Evolutionary conservation across 2,888 invertebrate species (phyloP), one percentile per base, ranked within the genome.

Genomic region (Brenthis ino): DNA sequence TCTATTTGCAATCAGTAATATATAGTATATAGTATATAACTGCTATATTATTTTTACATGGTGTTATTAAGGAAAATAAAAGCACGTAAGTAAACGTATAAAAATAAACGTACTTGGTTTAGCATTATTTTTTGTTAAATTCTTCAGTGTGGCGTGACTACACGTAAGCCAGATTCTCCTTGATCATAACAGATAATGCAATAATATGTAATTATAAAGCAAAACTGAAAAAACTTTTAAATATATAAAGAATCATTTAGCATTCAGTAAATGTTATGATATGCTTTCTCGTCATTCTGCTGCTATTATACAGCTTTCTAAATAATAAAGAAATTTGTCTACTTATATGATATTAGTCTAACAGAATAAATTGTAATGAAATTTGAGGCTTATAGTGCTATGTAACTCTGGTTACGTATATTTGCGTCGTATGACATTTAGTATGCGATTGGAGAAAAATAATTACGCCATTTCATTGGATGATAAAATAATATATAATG

Each of bases 121-220:
- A 60, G 65, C 57, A 60, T 54, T 33, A 53, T 64, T 72, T 72
- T 74, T 72, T 70, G 64, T 67, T 72, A 72, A 68, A 75, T 20
- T 69, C 72, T 64, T 71, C 80, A 79, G 67, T 79, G 79, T 83
- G 76, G 80, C 86, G 83, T 85, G 85, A 81, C 83, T 78, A 74
- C 82, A 84, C 81, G 83, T 82, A 74, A 80, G 79, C 77, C 72
- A 75, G 74, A 76, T 76, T 77, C 75, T 79, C 78, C 76, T 78
- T 77, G 77, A 79, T 77, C 77, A 75, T 75, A 72, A 66, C 72
- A 67, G 74, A 74, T 77, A 77, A 75, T 73, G 74, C 75, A 75
- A 78, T 72, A 69, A 71, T 69, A 74, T 69, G 71, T 73, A 76
- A 75, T 74, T 76, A 72, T 55, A 72, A 72, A 73, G 67, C 57